phyloP scores from a whole-genome alignment of 35 echinoderm and acorn worm species.

The Lytechinus pictus region DNA sequence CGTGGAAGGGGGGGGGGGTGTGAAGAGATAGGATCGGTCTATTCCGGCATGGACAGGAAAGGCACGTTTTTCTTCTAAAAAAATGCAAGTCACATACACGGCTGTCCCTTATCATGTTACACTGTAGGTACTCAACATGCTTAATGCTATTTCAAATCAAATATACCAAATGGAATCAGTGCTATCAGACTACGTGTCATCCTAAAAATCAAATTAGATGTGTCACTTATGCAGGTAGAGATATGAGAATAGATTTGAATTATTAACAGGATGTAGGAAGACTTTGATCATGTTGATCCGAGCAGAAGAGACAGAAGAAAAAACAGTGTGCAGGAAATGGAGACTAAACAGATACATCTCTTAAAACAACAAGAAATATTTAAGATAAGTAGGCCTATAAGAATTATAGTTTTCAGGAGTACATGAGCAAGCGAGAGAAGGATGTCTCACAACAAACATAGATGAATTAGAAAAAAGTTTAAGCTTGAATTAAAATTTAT shows the following conservation, averaged over 20 bases:
- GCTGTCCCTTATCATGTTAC: background rate
- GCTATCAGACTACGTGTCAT: background rate
- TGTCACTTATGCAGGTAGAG: background rate
- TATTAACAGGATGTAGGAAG: background rate
- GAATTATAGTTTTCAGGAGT: no score
- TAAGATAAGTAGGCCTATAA: no score
- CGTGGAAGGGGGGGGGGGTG: background rate
- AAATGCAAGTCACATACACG: background rate
- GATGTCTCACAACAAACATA: no score
- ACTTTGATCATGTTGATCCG: background rate
- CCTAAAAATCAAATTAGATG: background rate
- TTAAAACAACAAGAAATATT: no score
- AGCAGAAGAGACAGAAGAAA: background rate
- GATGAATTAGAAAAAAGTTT: no score
- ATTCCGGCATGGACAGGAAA: background rate
- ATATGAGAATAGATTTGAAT: background rate
- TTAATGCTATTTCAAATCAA: background rate
- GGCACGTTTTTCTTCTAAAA: background rate
- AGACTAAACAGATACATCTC: background rate
- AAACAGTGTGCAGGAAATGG: background rate
- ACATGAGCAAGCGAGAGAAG: no score
- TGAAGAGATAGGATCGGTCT: background rate
- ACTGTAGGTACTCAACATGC: background rate
- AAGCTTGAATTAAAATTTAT: no score
- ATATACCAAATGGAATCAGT: slow-evolving; percentile 2